Percentiles rank a stretch among this genome's conserved stretches.
Evolutionary conservation across 2,797 vertebrate species (phyloP).

Genomic region (Pantherophis alleghaniensis): DNA sequence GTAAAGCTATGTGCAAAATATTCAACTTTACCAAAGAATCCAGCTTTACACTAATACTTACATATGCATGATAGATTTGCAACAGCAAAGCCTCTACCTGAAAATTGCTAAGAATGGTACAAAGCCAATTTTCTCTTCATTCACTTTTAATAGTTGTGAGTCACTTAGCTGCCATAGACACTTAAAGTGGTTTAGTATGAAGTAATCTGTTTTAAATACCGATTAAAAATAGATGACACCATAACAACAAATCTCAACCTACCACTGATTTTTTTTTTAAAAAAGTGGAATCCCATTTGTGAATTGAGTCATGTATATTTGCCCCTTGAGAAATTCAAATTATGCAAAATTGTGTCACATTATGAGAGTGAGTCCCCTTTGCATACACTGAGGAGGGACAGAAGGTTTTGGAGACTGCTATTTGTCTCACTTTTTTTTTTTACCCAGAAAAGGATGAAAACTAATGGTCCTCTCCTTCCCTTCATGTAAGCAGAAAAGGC

Average conservation of each 20-base stretch:
- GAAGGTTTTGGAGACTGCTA: not conserved
- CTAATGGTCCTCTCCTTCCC: not conserved
- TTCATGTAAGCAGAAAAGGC: not conserved
- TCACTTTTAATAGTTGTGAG: constrained; percentile 1
- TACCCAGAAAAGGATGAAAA: not conserved
- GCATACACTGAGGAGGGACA: not conserved
- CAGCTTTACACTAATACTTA: not conserved
- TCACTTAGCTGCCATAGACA: not conserved
- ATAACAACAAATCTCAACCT: not conserved
- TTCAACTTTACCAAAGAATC: not conserved
- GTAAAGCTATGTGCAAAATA: not conserved
- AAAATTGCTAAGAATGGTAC: not conserved
- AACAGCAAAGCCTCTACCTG: not conserved
- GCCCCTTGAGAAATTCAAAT: not conserved
- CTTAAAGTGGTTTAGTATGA: not conserved
- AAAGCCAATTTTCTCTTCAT: constrained; percentile 1
- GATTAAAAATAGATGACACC: not conserved
- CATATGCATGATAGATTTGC: not conserved
- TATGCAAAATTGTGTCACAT: not conserved
- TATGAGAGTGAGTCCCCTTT: not conserved
- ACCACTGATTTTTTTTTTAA: not conserved
- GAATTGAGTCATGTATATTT: not conserved
- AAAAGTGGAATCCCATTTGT: not conserved
- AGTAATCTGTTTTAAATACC: not conserved
- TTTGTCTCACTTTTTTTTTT: not conserved